These are phyloP conservation scores for Montipora foliosa DNA, from an alignment of 64 coral and sea anemone species.

Conservation along the genomic window DNA sequence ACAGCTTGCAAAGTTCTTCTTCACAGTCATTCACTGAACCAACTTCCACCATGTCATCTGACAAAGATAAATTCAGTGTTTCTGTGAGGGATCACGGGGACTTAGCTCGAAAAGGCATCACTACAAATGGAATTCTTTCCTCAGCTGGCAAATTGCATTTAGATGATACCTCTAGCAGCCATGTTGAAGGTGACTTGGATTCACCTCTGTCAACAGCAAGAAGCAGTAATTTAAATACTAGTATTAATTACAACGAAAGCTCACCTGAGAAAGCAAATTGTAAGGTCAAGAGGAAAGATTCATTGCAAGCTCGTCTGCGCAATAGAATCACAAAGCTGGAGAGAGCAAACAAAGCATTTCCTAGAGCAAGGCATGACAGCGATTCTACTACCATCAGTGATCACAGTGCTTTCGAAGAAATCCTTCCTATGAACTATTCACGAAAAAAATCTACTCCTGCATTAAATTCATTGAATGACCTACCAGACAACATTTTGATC, in stretches of 20 bases:
- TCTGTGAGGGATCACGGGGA: slow-evolving; percentile 39
- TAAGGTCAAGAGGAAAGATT: slow-evolving; percentile 80
- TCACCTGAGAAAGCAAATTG: slow-evolving; percentile 56
- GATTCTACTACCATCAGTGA: slow-evolving; percentile 93
- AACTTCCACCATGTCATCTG: slow-evolving; percentile 46
- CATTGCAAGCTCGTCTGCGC: slow-evolving; percentile 86
- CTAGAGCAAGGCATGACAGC: slow-evolving; percentile 71
- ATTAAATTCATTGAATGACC: slow-evolving; percentile 71
- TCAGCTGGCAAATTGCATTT: neutral
- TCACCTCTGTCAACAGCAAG: slow-evolving; percentile 11
- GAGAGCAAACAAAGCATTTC: slow-evolving; percentile 13
- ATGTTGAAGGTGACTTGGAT: slow-evolving; percentile 15
- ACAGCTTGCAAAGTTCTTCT: slow-evolving; percentile 81
- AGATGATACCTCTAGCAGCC: neutral
- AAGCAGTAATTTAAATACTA: slow-evolving; percentile 41
- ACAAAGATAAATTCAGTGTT: slow-evolving; percentile 43
- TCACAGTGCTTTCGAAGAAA: slow-evolving; percentile 75
- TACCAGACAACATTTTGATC: slow-evolving; percentile 89
- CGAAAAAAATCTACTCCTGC: slow-evolving; percentile 12
- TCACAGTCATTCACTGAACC: slow-evolving; percentile 83
- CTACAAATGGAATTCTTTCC: slow-evolving; percentile 27
- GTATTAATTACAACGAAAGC: slow-evolving; percentile 77
- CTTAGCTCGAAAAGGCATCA: slow-evolving; percentile 2
- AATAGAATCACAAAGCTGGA: slow-evolving; percentile 76
- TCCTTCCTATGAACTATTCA: slow-evolving; percentile 39